Base-by-base conservation (phyloP, 2,888 invertebrate genomes). In the Camptogramma bilineatum region DNA sequence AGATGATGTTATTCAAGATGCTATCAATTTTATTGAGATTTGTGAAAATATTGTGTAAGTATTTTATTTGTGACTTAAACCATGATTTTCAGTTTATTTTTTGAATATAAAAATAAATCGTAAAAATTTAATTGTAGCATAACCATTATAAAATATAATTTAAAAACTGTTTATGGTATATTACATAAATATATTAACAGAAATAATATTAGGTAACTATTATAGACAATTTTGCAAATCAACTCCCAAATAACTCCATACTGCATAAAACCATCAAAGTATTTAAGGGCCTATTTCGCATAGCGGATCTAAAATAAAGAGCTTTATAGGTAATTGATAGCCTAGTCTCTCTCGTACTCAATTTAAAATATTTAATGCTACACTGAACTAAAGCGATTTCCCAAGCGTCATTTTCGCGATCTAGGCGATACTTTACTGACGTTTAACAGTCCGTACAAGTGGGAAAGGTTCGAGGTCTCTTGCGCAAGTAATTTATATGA, bases 11-110 rank as follows among this genome's bases (percentile, higher is more conserved):
- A 90, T 90, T 89, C 87, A 90, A 87, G 87, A 90, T 87, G 85
- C 86, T 87, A 90, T 88, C 86, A 87, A 87, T 90, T 90, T 90
- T 89, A 90, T 90, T 90, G 79, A 90, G 88, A 91, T 92, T 91
- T 91, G 92, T 84, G 83, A 83, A 86, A 86, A 84, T 87, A 87
- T 81, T 85, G 81, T 85, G 83, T 73, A 77, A 80, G 83, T 82
- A 80, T 84, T 86, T 85, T 84, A 76, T 70, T 82, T 80, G 82
- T 80, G 82, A 81, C 83, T 86, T 84, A 88, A 87, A 87, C 87
- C 84, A 83, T 76, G 73, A 73, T 84, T 77, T 71, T 81, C 79
- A 70, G 71, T 83, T 48, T 70, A 13, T 39, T 39, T n/a, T n/a
- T n/a, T n/a, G n/a, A n/a, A n/a, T n/a, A n/a, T n/a, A n/a, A n/a